These are phyloP conservation scores for Lateolabrax maculatus DNA, from an alignment of 2,797 vertebrate species.

Conservation along the genomic window DNA sequence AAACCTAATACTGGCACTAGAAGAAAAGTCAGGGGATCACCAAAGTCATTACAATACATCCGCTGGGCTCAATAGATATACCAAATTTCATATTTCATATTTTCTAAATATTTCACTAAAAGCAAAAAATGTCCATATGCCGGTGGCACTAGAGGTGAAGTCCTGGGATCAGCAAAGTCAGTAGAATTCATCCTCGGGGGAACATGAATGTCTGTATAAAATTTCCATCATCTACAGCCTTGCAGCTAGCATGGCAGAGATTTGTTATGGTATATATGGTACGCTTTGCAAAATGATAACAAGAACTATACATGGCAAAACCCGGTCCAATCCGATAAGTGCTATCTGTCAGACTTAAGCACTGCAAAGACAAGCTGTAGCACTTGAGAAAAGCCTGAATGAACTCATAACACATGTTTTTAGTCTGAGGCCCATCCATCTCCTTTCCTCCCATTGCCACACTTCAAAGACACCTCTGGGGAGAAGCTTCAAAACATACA, in stretches of 20 bases:
- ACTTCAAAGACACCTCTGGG: conserved; percentile 74
- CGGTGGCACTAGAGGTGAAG: neutral
- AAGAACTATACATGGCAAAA: neutral
- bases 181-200: neutral
- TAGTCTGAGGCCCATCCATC: conserved; percentile 63
- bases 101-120: neutral
- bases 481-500: conserved; percentile 68
- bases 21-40: neutral
- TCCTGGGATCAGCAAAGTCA: neutral
- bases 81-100: neutral
- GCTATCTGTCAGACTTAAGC: conserved; percentile 1
- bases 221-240: neutral
- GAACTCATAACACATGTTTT: conserved; percentile 58
- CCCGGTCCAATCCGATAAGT: neutral
- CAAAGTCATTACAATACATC: neutral
- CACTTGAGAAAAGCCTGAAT: conserved; percentile 44
- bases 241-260: neutral
- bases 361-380: conserved; percentile 18
- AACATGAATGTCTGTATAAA: neutral
- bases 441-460: conserved; percentile 62
- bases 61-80: neutral
- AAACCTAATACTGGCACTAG: neutral
- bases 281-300: neutral
- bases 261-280: neutral
- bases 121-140: neutral